These are phyloP conservation scores for Stratiolaelaps scimitus DNA, from an alignment of 1,140 invertebrate genomes.

Conservation along the genomic window DNA sequence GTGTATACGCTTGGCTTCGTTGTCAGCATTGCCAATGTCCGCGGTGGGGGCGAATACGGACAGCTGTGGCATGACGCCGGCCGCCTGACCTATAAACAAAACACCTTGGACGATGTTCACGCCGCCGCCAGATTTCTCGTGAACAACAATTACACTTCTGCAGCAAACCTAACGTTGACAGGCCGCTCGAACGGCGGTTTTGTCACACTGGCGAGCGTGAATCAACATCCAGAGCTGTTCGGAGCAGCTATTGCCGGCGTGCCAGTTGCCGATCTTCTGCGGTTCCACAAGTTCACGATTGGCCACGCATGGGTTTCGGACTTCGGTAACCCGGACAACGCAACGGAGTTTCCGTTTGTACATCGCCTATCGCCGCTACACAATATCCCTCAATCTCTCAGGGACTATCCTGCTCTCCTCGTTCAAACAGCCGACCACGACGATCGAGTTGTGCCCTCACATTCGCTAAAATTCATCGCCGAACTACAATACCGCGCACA, in stretches of 20 bases:
- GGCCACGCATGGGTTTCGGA: constrained; percentile 92
- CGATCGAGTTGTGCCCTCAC: constrained; percentile 23
- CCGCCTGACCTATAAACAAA: constrained; percentile 83
- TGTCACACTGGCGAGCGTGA: constrained; percentile 75
- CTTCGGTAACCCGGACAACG: constrained; percentile 78
- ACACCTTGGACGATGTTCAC: constrained; percentile 94
- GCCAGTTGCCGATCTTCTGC: constrained; percentile 92
- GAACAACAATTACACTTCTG: constrained; percentile 61
- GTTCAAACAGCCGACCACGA: constrained; percentile 17
- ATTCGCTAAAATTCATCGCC: constrained; percentile 25
- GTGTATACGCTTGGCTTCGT: constrained; percentile 78
- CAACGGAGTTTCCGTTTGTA: constrained; percentile 57
- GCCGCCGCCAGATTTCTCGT: constrained; percentile 80
- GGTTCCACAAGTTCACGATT: constrained; percentile 97
- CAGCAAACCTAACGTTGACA: constrained; percentile 61
- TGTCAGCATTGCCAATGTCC: constrained; percentile 79
- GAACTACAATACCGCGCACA: constrained; percentile 7
- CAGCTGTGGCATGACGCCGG: constrained; percentile 95
- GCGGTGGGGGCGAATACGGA: constrained; percentile 94
- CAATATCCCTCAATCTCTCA: constrained; percentile 52
- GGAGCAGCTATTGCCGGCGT: constrained; percentile 80
- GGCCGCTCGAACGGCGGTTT: constrained; percentile 94
- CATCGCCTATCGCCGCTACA: constrained; percentile 71
- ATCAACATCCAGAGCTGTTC: constrained; percentile 89
- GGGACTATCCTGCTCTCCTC: not conserved